These are phyloP conservation scores for Leptopilina boulardi DNA, from an alignment of 1,140 invertebrate genomes.

Conservation along the genomic window DNA sequence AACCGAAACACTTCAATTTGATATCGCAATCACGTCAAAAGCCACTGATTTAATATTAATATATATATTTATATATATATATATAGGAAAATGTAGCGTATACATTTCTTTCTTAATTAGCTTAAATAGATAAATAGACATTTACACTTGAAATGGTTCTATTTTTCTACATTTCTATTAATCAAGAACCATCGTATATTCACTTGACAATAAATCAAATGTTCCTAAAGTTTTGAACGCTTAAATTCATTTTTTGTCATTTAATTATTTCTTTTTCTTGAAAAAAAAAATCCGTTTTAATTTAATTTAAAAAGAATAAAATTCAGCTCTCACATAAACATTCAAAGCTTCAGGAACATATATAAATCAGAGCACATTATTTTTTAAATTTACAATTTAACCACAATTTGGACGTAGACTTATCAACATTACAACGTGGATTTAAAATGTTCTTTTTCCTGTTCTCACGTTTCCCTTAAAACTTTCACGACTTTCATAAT, in stretches of 20 bases:
- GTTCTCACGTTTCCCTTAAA: not conserved
- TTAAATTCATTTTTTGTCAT: too few relatives aligned
- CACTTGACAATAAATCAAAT: not conserved
- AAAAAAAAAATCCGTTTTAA: too few relatives aligned
- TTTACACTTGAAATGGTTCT: slow-evolving; percentile 29
- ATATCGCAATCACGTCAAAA: slow-evolving; percentile 41
- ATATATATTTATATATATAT: too few relatives aligned
- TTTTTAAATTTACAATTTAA: slow-evolving; percentile 8
- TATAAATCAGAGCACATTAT: not conserved
- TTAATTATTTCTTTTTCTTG: too few relatives aligned
- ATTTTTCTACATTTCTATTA: slow-evolving; percentile 10
- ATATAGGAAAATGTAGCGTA: slow-evolving; percentile 43
- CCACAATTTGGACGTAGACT: slow-evolving; percentile 5
- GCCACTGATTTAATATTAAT: slow-evolving; percentile 36
- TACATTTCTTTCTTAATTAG: slow-evolving; percentile 25
- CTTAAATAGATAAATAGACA: slow-evolving; percentile 29
- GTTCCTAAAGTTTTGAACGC: too few relatives aligned
- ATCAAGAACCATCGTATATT: slow-evolving; percentile 9
- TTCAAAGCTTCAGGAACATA: too few relatives aligned
- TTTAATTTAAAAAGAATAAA: too few relatives aligned
- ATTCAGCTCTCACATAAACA: too few relatives aligned
- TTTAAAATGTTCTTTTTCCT: not conserved
- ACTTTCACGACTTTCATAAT: slow-evolving; percentile 2
- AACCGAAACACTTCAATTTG: slow-evolving; percentile 40
- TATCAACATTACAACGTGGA: not conserved